Percentiles rank a stretch among this genome's conserved stretches.
These are phyloP conservation scores for Tiliqua scincoides DNA, from an alignment of 2,113 vertebrate genomes.

Conservation along the genomic window DNA sequence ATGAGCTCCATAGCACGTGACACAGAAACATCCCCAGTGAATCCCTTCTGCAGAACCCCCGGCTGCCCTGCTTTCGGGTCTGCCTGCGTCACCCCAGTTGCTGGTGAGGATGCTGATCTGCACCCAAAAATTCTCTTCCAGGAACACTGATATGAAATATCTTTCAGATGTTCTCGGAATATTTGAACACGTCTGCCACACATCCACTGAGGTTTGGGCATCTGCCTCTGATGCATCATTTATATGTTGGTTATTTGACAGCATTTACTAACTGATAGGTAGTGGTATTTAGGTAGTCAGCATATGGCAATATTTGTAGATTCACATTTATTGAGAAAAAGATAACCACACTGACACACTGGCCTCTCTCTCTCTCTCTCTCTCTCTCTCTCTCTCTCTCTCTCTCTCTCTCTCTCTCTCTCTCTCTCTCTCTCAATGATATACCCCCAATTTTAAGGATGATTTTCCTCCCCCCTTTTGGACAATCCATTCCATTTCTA, in stretches of 20 bases:
- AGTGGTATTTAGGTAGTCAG: neutral
- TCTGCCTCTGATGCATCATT: too few relatives aligned
- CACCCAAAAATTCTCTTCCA: neutral
- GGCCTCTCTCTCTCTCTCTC: too few relatives aligned
- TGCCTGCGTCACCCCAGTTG: neutral
- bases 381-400: too few relatives aligned
- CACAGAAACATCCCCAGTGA: neutral
- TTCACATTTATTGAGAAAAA: neutral
- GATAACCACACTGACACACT: neutral
- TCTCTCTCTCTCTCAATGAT: neutral
- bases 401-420: too few relatives aligned
- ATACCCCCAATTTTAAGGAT: neutral
- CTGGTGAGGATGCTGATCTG: neutral
- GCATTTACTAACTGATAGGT: neutral
- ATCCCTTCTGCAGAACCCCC: neutral
- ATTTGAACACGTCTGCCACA: neutral
- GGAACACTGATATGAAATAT: neutral
- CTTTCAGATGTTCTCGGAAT: neutral
- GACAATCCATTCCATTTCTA: too few relatives aligned
- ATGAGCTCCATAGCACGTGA: neutral
- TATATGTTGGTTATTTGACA: too few relatives aligned
- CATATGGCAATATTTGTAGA: neutral
- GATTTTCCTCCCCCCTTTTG: neutral
- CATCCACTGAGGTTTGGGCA: neutral
- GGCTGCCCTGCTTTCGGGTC: neutral